Evolutionary conservation across 2,113 vertebrate genomes (phyloP), one percentile per base, ranked within the genome.

Genomic region (Rhizomys pruinosus): DNA sequence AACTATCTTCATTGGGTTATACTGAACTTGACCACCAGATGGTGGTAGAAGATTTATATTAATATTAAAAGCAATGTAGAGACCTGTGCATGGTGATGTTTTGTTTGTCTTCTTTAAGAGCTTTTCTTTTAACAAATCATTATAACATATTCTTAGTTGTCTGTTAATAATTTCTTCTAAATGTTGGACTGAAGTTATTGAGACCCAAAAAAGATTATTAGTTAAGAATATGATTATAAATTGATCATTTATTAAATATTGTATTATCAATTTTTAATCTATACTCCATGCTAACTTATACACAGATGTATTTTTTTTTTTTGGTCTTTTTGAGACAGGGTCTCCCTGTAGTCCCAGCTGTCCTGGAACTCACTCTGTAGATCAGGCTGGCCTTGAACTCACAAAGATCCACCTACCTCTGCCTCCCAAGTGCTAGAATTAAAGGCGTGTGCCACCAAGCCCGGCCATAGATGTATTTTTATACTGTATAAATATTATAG

Each of bases 1-100:
- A 57, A 27, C 32, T 25, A 57, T 32, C 32, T 25, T 44, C 12
- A 10, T 47, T 72, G 32, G 4, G 10, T 77, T 8, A 68, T 88
- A 88, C 59, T 25, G 86, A 0, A 27, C 0, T 0, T 1, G 0
- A 63, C 88, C 97, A 96, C 94, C 88, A 97, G 97, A 84, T 96
- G 97, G 96, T 1, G 22, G 59, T 79, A 97, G 52, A 88, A 55
- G 92, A 92, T 92, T 78, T 39, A 39, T 72, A 39, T 72, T 87
- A 92, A 97, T 84, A 59, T 27, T 34, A 79, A 44, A 32, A 3
- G 4, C 16, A 5, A 0, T n/a, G 0, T 29, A 17, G 15, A 1
- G 16, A 19, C 29, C 13, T 1, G 11, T 8, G 1, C 4, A 47
- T n/a, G 3, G 2, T 9, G 34, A 34, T 39, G 22, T 66, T 90